phyloP scores from a whole-genome alignment of 2,797 vertebrate genomes.

The Sorex maritimensis region DNA sequence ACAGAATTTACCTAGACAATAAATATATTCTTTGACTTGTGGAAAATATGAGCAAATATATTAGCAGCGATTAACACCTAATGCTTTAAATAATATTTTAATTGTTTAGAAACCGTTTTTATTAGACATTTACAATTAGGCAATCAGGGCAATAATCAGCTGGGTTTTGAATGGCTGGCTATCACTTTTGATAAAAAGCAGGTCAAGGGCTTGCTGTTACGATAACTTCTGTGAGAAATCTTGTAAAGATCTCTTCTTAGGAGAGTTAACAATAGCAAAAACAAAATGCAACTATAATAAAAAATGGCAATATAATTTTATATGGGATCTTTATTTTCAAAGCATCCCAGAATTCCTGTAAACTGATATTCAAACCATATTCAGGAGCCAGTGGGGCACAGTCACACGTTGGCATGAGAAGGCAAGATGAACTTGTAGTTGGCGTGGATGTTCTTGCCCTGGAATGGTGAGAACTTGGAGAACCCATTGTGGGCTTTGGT shows the following conservation, averaged over 20 bases:
- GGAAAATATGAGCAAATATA: slow-evolving; percentile 80
- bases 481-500: slow-evolving; percentile 67
- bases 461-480: slow-evolving; percentile 62
- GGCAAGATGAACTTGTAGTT: slow-evolving; percentile 48
- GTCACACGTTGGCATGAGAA: slow-evolving; percentile 57
- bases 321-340: slow-evolving; percentile 73
- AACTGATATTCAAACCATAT: slow-evolving; percentile 77
- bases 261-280: slow-evolving; percentile 44
- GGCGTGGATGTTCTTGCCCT: slow-evolving; percentile 41
- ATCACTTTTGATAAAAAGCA: slow-evolving; percentile 68
- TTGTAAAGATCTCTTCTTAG: slow-evolving; percentile 49
- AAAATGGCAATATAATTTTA: slow-evolving; percentile 79
- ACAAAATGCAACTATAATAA: slow-evolving; percentile 64
- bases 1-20: slow-evolving; percentile 83
- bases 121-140: not conserved
- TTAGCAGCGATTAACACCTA: slow-evolving; percentile 78
- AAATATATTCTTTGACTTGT: slow-evolving; percentile 55
- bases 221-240: slow-evolving; percentile 64
- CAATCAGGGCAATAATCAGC: not conserved
- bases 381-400: slow-evolving; percentile 2
- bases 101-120: slow-evolving; percentile 51
- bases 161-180: slow-evolving; percentile 29
- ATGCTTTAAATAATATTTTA: slow-evolving; percentile 60
- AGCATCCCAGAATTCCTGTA: slow-evolving; percentile 77
- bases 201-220: slow-evolving; percentile 3